Evolutionary conservation across 2,113 vertebrate species (phyloP), one percentile per base, ranked within the genome.

Genomic region (Pollimyrus isidori): DNA sequence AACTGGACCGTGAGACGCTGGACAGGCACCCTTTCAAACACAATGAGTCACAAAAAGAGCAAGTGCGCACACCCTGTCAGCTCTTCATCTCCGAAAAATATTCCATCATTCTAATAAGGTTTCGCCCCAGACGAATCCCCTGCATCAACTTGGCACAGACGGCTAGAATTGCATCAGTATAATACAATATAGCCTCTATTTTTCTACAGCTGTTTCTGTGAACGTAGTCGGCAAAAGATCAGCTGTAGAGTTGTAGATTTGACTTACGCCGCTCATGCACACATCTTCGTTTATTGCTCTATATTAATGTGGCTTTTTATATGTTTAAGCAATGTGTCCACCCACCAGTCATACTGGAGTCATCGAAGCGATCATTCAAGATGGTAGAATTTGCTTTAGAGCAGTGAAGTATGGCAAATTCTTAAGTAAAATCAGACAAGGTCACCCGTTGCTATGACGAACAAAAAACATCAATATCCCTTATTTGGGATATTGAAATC

Each of bases 61-160:
- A 84, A 48, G 82, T 48, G 56, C 87, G 56, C 87, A 90, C n/a
- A 82, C 83, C 84, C 7, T 91, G 30, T 73, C 21, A 65, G 87
- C 88, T 90, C 86, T 73, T 52, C 26, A 80, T 48, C 56, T 87
- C 89, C 88, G 62, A 89, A 90, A 89, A 50, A 62, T 1, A 30
- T 91, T 91, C 89, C 89, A 85, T 89, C 46, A 80, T 91, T 30
- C 90, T 87, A 92, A 94, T 93, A 91, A 92, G 91, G 35, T 3
- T 7, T 26, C 76, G 35, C 49, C 62, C 4, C 30, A 83, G 89
- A 90, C 46, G 26, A 62, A 19, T 48, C 53, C 35, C 56, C 49
- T 90, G 48, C 90, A 30, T 52, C 84, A 90, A 91, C 86, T 30
- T n/a, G 23, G 19, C 89, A 42, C 56, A 35, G 13, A 89, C 80